Evolutionary conservation across 2,113 vertebrate genomes (phyloP).

Genomic region (Anguilla japonica): DNA sequence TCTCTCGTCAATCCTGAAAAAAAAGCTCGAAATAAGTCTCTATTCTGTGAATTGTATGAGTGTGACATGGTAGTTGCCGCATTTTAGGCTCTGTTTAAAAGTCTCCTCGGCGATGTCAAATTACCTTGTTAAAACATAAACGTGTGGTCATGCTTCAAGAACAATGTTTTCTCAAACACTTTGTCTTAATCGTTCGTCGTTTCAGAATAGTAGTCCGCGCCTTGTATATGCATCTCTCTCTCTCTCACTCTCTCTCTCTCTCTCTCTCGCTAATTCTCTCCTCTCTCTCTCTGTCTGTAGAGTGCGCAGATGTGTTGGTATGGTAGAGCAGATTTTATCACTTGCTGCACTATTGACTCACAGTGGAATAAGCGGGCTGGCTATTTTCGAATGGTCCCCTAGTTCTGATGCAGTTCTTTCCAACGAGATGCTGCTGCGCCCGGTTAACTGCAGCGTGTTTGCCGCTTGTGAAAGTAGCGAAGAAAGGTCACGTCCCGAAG

Average conservation of each 20-base stretch:
- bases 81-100: background rate
- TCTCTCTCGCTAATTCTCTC: too few species aligned
- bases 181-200: background rate
- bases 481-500: constrained; percentile 8
- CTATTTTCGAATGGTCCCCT: background rate
- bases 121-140: background rate
- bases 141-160: background rate
- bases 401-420: constrained; percentile 19
- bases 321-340: background rate
- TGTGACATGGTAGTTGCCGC: background rate
- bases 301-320: background rate
- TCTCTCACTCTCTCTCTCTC: too few species aligned
- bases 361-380: constrained; percentile 16
- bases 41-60: background rate
- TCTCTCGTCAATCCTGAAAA: too few species aligned
- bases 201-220: background rate
- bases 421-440: background rate
- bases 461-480: background rate
- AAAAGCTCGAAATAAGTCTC: background rate
- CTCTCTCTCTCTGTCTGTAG: background rate
- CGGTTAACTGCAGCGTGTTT: constrained; percentile 9
- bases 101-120: background rate
- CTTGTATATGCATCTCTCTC: background rate
- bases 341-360: constrained; percentile 10
- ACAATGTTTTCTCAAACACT: background rate